A percentile compares a stretch with the other conserved stretches of the same genome.
These are phyloP conservation scores for Callionymus lyra DNA, from an alignment of 2,113 vertebrate genomes.

Conservation along the genomic window DNA sequence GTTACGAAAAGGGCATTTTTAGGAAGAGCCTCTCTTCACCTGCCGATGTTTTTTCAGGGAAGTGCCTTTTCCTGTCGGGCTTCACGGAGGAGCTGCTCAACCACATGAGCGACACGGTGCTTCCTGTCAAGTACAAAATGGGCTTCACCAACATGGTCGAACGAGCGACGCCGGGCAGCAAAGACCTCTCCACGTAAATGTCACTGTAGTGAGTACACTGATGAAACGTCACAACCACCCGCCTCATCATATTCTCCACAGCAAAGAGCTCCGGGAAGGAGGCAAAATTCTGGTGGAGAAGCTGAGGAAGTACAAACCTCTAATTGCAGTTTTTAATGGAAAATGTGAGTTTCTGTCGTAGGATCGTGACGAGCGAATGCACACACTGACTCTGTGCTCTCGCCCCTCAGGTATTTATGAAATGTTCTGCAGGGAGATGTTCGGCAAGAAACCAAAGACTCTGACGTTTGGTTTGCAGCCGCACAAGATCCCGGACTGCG, in stretches of 20 bases:
- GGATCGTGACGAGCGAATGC: neutral
- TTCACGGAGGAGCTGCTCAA: conserved; percentile 87
- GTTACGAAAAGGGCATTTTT: too few relatives aligned
- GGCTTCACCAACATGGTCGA: conserved; percentile 98
- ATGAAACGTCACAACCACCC: neutral
- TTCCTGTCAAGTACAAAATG: conserved; percentile 91
- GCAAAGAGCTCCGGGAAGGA: conserved; percentile 96
- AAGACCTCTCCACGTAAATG: conserved; percentile 87
- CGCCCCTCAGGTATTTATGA: conserved; percentile 84
- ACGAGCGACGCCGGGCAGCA: conserved; percentile 93
- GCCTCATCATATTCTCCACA: conserved; percentile 44
- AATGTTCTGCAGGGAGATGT: conserved; percentile 97
- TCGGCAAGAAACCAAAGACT: conserved; percentile 85
- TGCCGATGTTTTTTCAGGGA: conserved; percentile 85
- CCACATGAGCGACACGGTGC: conserved; percentile 80
- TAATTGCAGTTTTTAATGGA: conserved; percentile 96
- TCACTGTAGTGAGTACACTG: neutral
- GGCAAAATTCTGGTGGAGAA: conserved; percentile 93
- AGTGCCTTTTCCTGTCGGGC: conserved; percentile 94
- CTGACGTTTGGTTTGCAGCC: conserved; percentile 68
- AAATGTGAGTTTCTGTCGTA: conserved; percentile 98
- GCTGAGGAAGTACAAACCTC: conserved; percentile 86
- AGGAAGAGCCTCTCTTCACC: too few relatives aligned
- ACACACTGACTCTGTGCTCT: neutral
- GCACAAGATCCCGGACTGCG: conserved; percentile 83